Evolutionary conservation across 2,888 invertebrate genomes (phyloP), one percentile per base, ranked within the genome.

Genomic region (Mactromeris polynyma): DNA sequence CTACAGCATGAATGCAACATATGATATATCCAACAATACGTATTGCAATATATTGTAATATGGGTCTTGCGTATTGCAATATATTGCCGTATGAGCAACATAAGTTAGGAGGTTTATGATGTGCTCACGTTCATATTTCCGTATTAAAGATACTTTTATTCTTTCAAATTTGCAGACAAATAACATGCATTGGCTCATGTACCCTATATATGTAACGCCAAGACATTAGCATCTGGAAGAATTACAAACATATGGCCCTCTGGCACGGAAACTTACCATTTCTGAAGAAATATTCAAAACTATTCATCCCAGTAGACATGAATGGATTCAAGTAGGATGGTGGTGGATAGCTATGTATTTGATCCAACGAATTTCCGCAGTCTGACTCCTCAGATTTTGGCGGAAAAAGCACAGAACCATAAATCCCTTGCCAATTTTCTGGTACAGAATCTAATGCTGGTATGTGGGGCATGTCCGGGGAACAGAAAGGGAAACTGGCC

Each of bases 331-430:
- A 17, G 19, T 73, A 73, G 14, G 73, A 33, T 17, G 73, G 9
- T 19, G 73, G 73, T 1, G 73, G 73, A 4, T 73, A 78, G 51
- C 51, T 78, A 4, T 77, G 54, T 2, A 51, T 31, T n/a, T 9
- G 85, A 21, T 85, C 79, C 64, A 40, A 21, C 0, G 42, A 9
- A 42, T 58, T 69, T 9, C 58, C 40, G 33, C 77, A 31, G 6
- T 83, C 79, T 21, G 31, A 38, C 42, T 17, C 31, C 0, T 31
- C 9, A 31, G 87, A 81, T 81, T 89, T 88, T 42, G 91, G 69
- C 17, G 91, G 90, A 80, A 83, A 92, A 40, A 92, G 87, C 26
- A 92, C 89, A 19, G 92, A 89, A 80, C 92, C 85, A 87, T 92
- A 92, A 38, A 92, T 83, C 54, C 85, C 88, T 78, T 88, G 90